Evolutionary conservation across 2,888 invertebrate genomes (phyloP).

Genomic region (Xestia sexstrigata): DNA sequence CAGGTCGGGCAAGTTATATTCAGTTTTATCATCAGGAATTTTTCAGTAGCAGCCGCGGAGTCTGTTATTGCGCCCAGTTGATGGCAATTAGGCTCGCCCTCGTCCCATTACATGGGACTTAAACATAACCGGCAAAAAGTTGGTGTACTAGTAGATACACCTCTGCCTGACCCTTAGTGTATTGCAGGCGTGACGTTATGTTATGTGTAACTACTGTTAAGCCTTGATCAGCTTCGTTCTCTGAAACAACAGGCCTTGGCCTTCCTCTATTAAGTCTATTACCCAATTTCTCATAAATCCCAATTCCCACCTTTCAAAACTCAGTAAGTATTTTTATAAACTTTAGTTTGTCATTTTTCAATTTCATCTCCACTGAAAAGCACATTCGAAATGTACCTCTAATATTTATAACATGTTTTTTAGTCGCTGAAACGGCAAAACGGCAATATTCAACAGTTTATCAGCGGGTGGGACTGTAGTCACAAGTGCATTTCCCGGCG

Average conservation of each 20-base stretch:
- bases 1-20: no score
- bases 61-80: no score
- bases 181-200: no score
- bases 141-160: no score
- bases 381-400: slow-evolving; percentile 11
- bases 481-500: slow-evolving; percentile 66
- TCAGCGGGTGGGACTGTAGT: slow-evolving; percentile 48
- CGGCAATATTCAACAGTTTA: slow-evolving; percentile 57
- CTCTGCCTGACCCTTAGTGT: no score
- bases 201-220: neutral
- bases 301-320: neutral
- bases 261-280: neutral
- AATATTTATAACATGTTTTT: slow-evolving; percentile 34
- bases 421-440: slow-evolving; percentile 34
- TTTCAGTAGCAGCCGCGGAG: no score
- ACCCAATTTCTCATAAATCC: neutral
- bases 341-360: neutral
- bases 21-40: no score
- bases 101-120: no score
- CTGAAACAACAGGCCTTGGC: neutral
- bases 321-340: neutral
- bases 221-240: neutral
- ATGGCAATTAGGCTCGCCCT: no score
- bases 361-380: neutral
- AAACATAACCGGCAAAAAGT: no score